phyloP scores from a whole-genome alignment of 2,888 invertebrate species.

The Acleris holmiana region DNA sequence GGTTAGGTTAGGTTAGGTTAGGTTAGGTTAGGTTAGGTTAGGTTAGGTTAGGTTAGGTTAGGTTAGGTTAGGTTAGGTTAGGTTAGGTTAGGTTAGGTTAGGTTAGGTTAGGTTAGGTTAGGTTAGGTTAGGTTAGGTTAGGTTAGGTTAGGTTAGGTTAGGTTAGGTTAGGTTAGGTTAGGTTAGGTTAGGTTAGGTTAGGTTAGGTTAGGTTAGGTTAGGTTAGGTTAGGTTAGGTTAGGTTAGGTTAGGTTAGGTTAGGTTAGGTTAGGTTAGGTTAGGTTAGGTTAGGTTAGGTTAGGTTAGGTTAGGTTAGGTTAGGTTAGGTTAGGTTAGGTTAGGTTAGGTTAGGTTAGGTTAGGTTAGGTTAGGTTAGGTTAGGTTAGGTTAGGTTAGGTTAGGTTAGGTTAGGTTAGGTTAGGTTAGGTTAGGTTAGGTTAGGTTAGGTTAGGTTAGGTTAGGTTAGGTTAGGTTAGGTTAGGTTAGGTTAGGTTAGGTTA shows the following conservation, averaged over 20 bases:
- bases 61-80: too few relatives aligned
- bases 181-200: constrained; percentile 41
- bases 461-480: constrained; percentile 42
- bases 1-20: too few relatives aligned
- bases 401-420: constrained; percentile 39
- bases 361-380: constrained; percentile 41
- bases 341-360: constrained; percentile 38
- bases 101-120: too few relatives aligned
- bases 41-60: too few relatives aligned
- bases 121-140: too few relatives aligned
- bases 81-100: too few relatives aligned
- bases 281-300: constrained; percentile 37
- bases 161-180: too few relatives aligned
- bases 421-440: constrained; percentile 35
- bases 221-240: constrained; percentile 41
- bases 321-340: constrained; percentile 30
- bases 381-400: constrained; percentile 24
- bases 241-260: constrained; percentile 39
- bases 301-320: constrained; percentile 38
- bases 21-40: too few relatives aligned
- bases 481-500: constrained; percentile 45
- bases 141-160: too few relatives aligned
- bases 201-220: constrained; percentile 38
- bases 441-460: constrained; percentile 40
- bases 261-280: constrained; percentile 32